A percentile compares a stretch with the other conserved stretches of the same genome.
phyloP scores from a whole-genome alignment of 2,888 invertebrate species.

The Neoaliturus tenellus region DNA sequence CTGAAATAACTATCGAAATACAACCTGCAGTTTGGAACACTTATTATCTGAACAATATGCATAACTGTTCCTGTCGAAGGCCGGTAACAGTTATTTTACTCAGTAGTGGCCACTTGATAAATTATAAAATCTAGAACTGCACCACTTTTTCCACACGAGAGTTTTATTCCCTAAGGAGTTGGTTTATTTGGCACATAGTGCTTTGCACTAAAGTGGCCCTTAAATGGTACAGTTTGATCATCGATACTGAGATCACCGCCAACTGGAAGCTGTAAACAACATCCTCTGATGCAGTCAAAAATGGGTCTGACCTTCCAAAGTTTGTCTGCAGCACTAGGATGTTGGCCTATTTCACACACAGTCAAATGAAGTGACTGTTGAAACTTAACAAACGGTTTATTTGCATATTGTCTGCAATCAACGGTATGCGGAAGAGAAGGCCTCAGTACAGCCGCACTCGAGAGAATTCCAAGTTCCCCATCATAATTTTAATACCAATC shows the following conservation, averaged over 20 bases:
- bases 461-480: conserved; percentile 45
- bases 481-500: conserved; percentile 18
- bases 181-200: too few species aligned
- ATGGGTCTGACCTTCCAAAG: conserved; percentile 57
- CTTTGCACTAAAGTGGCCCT: too few species aligned
- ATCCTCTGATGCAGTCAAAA: conserved; percentile 26
- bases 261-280: conserved; percentile 14
- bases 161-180: conserved; percentile 63
- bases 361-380: conserved; percentile 62
- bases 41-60: conserved; percentile 53
- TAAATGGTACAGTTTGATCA: too few species aligned
- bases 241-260: conserved; percentile 38
- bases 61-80: conserved; percentile 59
- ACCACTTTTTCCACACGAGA: conserved; percentile 63
- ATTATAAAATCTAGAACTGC: conserved; percentile 63
- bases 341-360: conserved; percentile 28
- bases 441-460: conserved; percentile 44
- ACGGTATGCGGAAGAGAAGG: conserved; percentile 29
- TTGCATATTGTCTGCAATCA: conserved; percentile 60
- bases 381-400: conserved; percentile 61
- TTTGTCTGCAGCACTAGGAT: conserved; percentile 29
- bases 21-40: conserved; percentile 50
- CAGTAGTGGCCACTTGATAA: conserved; percentile 63
- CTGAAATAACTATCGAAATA: conserved; percentile 62
- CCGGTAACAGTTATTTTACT: conserved; percentile 49